Evolutionary conservation across 1,140 invertebrate genomes (phyloP).

Genomic region (Proales similis): DNA sequence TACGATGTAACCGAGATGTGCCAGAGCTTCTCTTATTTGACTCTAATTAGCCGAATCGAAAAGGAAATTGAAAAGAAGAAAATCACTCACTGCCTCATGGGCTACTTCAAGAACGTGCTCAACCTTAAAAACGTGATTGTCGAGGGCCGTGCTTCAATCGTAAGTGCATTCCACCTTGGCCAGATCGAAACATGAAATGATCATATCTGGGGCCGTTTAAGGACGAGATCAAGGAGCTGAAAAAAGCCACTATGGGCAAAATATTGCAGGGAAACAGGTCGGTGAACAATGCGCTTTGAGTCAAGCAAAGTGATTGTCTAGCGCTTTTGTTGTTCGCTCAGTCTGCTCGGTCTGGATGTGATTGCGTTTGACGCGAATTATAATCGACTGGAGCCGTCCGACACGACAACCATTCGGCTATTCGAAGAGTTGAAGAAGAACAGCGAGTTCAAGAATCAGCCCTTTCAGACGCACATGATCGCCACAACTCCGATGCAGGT

Average conservation of each 20-base stretch:
- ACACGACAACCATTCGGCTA: conserved; percentile 10
- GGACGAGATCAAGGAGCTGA: conserved; percentile 35
- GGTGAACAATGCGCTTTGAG: not conserved
- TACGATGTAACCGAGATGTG: conserved; percentile 9
- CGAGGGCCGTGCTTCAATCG: conserved; percentile 32
- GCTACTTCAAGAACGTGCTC: conserved; percentile 21
- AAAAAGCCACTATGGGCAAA: conserved; percentile 32
- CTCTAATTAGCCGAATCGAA: not conserved
- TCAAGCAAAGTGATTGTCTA: not conserved
- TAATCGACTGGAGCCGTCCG: conserved; percentile 4
- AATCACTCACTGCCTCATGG: conserved; percentile 23
- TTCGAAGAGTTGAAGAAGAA: conserved; percentile 36
- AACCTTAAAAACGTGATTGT: conserved; percentile 37
- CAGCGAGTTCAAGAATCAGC: conserved; percentile 9
- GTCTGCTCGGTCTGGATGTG: conserved; percentile 14
- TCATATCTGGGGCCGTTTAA: not conserved
- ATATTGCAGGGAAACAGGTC: conserved; percentile 29
- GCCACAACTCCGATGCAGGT: not conserved
- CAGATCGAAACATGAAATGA: not conserved
- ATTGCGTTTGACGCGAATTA: conserved; percentile 31
- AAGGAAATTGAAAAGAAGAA: conserved; percentile 31
- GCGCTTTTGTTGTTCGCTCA: not conserved
- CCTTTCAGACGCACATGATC: not conserved
- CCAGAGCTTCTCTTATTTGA: not conserved
- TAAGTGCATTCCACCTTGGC: not conserved